Conservation (phyloP, 1,140 invertebrate species). For the Drosophila bipectinata region DNA sequence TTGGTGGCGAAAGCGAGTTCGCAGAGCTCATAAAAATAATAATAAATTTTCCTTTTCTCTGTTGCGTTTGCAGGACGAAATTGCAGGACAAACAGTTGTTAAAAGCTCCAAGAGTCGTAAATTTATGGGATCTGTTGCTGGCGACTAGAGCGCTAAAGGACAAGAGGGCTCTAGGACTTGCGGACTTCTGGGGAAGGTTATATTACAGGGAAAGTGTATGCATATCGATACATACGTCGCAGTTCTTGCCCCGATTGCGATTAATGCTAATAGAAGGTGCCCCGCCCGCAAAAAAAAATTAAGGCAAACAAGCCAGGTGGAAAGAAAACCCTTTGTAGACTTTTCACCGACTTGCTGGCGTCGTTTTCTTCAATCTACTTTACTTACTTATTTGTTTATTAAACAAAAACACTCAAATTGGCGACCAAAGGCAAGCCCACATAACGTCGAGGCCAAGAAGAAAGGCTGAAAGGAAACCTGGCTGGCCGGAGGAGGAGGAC, state of each 20-base stretch:
- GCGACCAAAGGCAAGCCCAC: constrained; percentile 57
- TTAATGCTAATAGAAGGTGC: constrained; percentile 67
- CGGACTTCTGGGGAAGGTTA: not conserved
- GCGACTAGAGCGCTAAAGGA: not conserved
- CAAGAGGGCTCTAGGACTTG: not conserved
- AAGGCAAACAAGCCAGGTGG: constrained; percentile 36
- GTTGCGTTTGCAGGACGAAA: constrained; percentile 40
- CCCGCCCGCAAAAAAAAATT: constrained; percentile 49
- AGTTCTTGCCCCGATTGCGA: constrained; percentile 33
- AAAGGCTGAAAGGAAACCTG: constrained; percentile 8
- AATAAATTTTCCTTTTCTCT: constrained; percentile 52
- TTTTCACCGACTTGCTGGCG: constrained; percentile 58
- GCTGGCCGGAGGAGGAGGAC: not conserved
- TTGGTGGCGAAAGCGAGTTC: constrained; percentile 45
- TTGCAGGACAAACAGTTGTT: constrained; percentile 76
- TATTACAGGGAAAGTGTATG: constrained; percentile 17
- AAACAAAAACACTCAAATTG: constrained; percentile 75
- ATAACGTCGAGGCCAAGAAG: constrained; percentile 14
- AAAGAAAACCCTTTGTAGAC: constrained; percentile 57
- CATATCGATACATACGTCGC: constrained; percentile 41
- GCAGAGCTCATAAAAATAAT: constrained; percentile 66
- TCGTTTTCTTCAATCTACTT: constrained; percentile 59
- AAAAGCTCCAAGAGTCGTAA: constrained; percentile 70
- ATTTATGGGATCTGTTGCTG: constrained; percentile 28
- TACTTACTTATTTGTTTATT: constrained; percentile 72